Percentiles rank a stretch among this genome's conserved stretches.
These are phyloP conservation scores for Gryllus bimaculatus DNA, from an alignment of 1,140 invertebrate species.

Conservation along the genomic window DNA sequence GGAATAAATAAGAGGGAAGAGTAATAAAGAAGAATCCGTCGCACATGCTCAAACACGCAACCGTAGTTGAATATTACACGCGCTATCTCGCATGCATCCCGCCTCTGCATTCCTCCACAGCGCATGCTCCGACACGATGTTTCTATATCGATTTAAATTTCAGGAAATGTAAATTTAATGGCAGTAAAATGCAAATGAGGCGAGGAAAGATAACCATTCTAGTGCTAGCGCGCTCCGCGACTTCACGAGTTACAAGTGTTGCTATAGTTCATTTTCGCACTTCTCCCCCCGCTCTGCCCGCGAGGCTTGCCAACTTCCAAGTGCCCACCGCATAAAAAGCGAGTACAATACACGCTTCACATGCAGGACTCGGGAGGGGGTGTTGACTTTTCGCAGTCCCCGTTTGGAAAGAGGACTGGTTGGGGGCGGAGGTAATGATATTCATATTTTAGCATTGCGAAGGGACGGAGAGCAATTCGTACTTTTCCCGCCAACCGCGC, in stretches of 20 bases:
- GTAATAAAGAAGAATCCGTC: background rate
- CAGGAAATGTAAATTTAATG: conserved; percentile 5
- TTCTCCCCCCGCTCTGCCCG: background rate
- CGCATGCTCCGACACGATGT: background rate
- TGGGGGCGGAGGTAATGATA: background rate
- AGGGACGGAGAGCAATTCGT: background rate
- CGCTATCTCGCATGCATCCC: background rate
- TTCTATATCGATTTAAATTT: conserved; percentile 6
- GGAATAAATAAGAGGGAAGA: too few species aligned
- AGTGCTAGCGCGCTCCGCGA: background rate
- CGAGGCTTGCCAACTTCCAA: background rate
- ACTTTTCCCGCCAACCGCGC: background rate
- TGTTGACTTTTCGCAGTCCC: background rate
- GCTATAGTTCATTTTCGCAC: background rate
- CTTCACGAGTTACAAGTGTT: background rate
- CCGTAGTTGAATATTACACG: background rate
- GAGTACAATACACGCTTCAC: background rate
- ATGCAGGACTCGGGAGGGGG: background rate
- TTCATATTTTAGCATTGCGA: background rate
- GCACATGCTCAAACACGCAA: background rate
- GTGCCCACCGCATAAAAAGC: background rate
- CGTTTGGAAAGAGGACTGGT: background rate
- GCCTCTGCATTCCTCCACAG: background rate
- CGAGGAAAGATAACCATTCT: conserved; percentile 1
- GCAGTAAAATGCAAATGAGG: conserved; percentile 4